These are phyloP conservation scores for Vireo altiloquus DNA, from an alignment of 2,113 vertebrate species.

Conservation along the genomic window DNA sequence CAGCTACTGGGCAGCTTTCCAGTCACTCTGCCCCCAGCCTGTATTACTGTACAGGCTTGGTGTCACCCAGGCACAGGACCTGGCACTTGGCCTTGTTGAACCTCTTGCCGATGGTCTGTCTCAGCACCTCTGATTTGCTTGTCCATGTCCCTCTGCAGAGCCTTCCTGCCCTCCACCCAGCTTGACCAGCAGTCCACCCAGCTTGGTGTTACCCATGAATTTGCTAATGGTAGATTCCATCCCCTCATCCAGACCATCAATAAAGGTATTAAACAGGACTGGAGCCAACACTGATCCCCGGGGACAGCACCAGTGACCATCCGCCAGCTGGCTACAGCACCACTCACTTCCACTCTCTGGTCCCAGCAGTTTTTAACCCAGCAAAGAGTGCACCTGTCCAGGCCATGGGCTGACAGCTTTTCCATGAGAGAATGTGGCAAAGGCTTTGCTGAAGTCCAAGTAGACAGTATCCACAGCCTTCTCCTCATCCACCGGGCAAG, in stretches of 20 bases:
- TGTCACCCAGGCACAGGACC: not conserved
- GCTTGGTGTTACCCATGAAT: not conserved
- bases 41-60: too few relatives aligned
- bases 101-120: not conserved
- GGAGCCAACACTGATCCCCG: not conserved
- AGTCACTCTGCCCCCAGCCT: not conserved
- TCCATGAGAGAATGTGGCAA: not conserved
- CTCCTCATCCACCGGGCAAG: not conserved
- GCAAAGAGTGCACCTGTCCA: not conserved
- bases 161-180: too few relatives aligned
- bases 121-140: not conserved
- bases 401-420: not conserved
- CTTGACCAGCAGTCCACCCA: not conserved
- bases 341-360: not conserved
- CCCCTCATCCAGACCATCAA: not conserved
- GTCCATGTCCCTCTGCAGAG: not conserved
- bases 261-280: not conserved
- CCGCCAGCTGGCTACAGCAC: too few relatives aligned
- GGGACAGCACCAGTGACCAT: not conserved
- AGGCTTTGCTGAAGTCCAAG: not conserved
- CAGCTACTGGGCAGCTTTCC: not conserved
- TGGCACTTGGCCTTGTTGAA: not conserved
- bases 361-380: not conserved
- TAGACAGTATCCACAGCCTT: not conserved
- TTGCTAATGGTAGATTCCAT: not conserved